Evolutionary conservation across 2,888 invertebrate genomes (phyloP).

Genomic region (Drosophila tanythrix): DNA sequence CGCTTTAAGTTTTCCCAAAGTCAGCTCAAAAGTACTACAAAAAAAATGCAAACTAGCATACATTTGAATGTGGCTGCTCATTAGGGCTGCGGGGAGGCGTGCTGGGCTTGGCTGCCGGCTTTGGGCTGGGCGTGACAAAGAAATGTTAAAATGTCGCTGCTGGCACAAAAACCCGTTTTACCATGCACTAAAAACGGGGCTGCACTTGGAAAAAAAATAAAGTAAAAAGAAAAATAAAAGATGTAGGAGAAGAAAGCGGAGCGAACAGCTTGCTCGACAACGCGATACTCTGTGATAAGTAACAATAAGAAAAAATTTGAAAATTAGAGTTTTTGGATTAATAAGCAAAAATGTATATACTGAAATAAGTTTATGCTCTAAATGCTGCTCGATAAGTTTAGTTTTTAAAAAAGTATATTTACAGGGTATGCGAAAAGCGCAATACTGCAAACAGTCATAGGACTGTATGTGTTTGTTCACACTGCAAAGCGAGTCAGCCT

Average conservation of each 20-base stretch:
- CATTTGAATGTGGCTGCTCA: constrained; percentile 68
- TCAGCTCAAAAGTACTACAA: constrained; percentile 17
- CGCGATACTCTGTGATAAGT: constrained; percentile 6
- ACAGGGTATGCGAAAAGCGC: constrained; percentile 13
- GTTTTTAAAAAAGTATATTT: background rate
- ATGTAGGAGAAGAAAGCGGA: background rate
- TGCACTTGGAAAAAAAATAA: constrained; percentile 36
- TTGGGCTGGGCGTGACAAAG: constrained; percentile 49
- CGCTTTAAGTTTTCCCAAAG: constrained; percentile 57
- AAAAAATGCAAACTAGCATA: constrained; percentile 49
- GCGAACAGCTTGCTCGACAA: background rate
- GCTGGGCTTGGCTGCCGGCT: background rate
- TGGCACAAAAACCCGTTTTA: constrained; percentile 61
- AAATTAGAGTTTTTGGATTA: rapidly evolving
- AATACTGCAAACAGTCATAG: background rate
- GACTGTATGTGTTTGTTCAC: constrained; percentile 24
- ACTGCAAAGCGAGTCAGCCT: constrained; percentile 26
- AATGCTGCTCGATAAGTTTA: background rate
- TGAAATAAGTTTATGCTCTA: background rate
- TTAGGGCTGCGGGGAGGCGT: constrained; percentile 39
- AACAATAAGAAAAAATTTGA: background rate
- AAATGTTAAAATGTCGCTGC: constrained; percentile 52
- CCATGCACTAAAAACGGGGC: constrained; percentile 50
- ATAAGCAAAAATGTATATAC: background rate
- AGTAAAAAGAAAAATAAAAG: constrained; percentile 19